Evolutionary conservation across 2,113 vertebrate species (phyloP).

Genomic region (Felis chaus): DNA sequence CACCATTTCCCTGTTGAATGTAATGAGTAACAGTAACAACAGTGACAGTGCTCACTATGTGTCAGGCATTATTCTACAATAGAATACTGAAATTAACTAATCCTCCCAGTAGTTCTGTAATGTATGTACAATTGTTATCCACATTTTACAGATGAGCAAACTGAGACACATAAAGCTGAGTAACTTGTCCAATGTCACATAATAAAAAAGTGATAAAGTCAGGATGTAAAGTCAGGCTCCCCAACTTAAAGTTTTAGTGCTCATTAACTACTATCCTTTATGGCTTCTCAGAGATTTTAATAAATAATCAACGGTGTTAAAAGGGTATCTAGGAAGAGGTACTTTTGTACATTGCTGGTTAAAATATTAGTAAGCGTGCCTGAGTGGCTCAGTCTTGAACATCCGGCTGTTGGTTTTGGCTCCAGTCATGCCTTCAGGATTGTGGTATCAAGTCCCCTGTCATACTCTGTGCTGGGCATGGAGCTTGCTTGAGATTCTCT

Average conservation of each 20-base stretch:
- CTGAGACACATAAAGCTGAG: background rate
- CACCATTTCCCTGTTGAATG: background rate
- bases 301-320: background rate
- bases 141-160: background rate
- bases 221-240: background rate
- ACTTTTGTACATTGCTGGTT: background rate
- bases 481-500: too few relatives aligned
- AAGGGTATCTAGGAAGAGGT: background rate
- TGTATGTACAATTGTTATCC: background rate
- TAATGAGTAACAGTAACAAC: background rate
- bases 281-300: background rate
- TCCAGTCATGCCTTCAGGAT: too few relatives aligned
- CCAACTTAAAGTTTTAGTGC: background rate
- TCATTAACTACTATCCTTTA: background rate
- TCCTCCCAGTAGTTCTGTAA: background rate
- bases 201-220: background rate
- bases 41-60: background rate
- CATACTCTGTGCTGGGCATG: too few relatives aligned
- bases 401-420: too few relatives aligned
- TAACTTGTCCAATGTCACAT: background rate
- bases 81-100: background rate
- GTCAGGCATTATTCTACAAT: background rate
- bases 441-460: too few relatives aligned
- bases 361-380: background rate
- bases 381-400: too few relatives aligned